Base-by-base conservation (phyloP, 2,888 invertebrate species). In the Cephus rjabovi region DNA sequence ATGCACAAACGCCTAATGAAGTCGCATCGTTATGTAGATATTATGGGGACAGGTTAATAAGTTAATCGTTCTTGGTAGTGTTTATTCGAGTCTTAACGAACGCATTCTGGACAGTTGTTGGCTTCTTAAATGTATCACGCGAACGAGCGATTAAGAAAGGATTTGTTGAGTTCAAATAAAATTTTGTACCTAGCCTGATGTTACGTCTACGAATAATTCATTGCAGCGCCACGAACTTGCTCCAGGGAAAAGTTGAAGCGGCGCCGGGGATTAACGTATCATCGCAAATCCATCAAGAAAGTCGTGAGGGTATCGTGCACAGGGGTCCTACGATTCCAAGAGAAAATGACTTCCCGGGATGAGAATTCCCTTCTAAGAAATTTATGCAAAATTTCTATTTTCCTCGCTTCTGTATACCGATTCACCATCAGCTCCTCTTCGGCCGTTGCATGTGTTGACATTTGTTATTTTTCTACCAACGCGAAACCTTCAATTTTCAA, bases 11-110 rank as follows among this genome's bases (percentile, higher is more conserved):
- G 80, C 81, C 80, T 86, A 84, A 87, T 87, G 83, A 87, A 87
- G 85, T 86, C 80, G 81, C 83, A 80, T 83, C 87, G 84, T 86
- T 86, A 86, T 81, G 82, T 81, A 82, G 82, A 87, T 83, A 85
- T 87, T 87, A 87, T 79, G 82, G 81, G 82, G 86, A 86, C 84
- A 84, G 84, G 84, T 86, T 86, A 87, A 86, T 87, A 83, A 84
- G 85, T 84, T 87, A 86, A 87, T 85, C 82, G 81, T 80, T 77
- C 68, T 68, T 56, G 69, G 40, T 34, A 31, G 76, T 70, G 80
- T 79, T 73, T 76, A 34, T 70, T 82, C 77, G 79, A 75, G 77
- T 73, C 77, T 80, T 85, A 84, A 85, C 79, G 81, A 85, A 77
- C 76, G 76, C 77, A 74, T 82, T 79, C 76, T 70, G 76, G 79